A percentile compares a stretch with the other conserved stretches of the same genome.
phyloP scores from a whole-genome alignment of 2,797 vertebrate genomes.

The Taenioides sp. region DNA sequence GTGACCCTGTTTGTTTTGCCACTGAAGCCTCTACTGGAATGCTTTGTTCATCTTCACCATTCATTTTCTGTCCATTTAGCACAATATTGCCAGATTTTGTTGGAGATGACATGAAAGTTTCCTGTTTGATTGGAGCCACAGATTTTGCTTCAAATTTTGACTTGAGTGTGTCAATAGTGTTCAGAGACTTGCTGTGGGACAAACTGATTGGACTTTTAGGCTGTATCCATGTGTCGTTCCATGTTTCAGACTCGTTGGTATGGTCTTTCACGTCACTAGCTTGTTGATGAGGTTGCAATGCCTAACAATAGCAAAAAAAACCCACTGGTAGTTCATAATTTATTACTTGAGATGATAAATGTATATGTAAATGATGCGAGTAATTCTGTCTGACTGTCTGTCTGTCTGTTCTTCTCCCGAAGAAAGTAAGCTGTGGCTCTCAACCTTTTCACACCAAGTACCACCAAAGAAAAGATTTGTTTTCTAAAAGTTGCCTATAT shows the following conservation, averaged over 20 bases:
- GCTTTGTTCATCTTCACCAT: conserved; percentile 17
- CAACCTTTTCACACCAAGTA: too few relatives aligned
- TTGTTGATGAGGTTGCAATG: neutral
- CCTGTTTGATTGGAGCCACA: conserved; percentile 13
- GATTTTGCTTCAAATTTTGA: conserved; percentile 71
- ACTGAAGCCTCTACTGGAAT: neutral
- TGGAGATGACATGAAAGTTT: conserved; percentile 2
- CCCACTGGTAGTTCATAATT: neutral
- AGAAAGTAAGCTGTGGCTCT: neutral
- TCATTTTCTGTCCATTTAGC: conserved; percentile 36
- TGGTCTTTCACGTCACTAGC: conserved; percentile 18
- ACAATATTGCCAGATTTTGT: conserved; percentile 11
- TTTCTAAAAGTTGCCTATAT: too few relatives aligned
- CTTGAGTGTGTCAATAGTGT: conserved; percentile 60
- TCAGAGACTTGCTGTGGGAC: conserved; percentile 70
- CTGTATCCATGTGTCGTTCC: conserved; percentile 38
- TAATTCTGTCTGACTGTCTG: neutral
- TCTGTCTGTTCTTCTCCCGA: neutral
- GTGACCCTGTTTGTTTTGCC: conserved; percentile 30
- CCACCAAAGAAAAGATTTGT: too few relatives aligned
- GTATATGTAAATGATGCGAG: neutral
- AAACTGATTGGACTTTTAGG: conserved; percentile 32
- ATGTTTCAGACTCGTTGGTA: conserved; percentile 28
- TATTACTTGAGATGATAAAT: neutral
- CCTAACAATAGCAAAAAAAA: conserved; percentile 29